Percentiles rank a stretch among this genome's conserved stretches.
These are phyloP conservation scores for Silvanus unidentatus DNA, from an alignment of 2,888 invertebrate genomes.

Conservation along the genomic window DNA sequence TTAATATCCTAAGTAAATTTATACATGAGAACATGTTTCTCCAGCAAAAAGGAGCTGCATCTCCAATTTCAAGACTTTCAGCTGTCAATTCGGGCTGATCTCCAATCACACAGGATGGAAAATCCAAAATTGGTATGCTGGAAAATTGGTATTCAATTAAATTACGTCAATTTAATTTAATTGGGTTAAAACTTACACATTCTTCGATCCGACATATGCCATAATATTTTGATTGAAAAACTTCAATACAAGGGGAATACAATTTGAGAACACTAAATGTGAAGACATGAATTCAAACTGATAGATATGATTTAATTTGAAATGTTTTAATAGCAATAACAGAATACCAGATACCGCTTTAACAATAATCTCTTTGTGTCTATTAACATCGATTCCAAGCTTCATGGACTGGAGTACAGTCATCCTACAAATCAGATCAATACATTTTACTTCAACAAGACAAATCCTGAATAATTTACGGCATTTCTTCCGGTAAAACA, in stretches of 20 bases:
- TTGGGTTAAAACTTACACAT: conserved; percentile 55
- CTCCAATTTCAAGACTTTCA: conserved; percentile 83
- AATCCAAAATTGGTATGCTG: conserved; percentile 87
- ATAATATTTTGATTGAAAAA: conserved; percentile 98
- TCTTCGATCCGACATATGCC: conserved; percentile 90
- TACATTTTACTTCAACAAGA: no score
- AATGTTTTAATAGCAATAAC: conserved; percentile 89
- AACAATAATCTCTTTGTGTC: conserved; percentile 98
- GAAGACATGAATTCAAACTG: conserved; percentile 99
- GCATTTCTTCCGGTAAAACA: conserved; percentile 95
- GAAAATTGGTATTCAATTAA: conserved; percentile 16
- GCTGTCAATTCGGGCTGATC: conserved; percentile 90
- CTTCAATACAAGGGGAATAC: conserved; percentile 95
- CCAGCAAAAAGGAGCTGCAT: conserved; percentile 87
- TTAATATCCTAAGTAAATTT: conserved; percentile 90
- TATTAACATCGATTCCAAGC: conserved; percentile 92
- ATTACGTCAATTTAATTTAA: neutral
- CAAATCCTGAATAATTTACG: conserved; percentile 50
- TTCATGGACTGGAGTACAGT: conserved; percentile 92
- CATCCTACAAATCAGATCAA: conserved; percentile 51
- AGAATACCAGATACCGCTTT: conserved; percentile 91
- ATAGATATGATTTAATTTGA: conserved; percentile 94
- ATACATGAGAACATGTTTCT: conserved; percentile 97
- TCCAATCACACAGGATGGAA: conserved; percentile 92
- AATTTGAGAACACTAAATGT: conserved; percentile 97